phyloP scores from a whole-genome alignment of 2,113 vertebrate species.

The Poeciliopsis retropinna region DNA sequence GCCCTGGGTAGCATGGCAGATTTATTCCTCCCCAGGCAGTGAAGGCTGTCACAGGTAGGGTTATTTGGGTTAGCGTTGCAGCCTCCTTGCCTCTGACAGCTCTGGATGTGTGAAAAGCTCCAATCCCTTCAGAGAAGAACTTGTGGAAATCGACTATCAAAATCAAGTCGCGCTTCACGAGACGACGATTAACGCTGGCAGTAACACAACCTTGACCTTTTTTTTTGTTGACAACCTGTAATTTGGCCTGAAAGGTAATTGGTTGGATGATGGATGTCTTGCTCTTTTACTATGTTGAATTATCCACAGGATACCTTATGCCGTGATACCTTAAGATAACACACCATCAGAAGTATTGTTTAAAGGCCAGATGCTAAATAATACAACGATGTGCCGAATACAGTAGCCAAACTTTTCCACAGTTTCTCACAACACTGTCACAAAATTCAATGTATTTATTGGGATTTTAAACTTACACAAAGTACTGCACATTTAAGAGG shows the following conservation, averaged over 20 bases:
- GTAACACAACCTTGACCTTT: slow-evolving; percentile 56
- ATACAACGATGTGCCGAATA: not conserved
- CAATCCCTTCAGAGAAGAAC: too few relatives aligned
- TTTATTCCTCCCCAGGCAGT: slow-evolving; percentile 27
- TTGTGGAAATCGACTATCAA: slow-evolving; percentile 18
- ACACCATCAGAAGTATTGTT: slow-evolving; percentile 31
- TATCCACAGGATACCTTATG: slow-evolving; percentile 39
- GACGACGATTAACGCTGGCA: slow-evolving; percentile 14
- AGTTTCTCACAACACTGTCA: not conserved
- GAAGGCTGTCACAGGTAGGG: slow-evolving; percentile 35
- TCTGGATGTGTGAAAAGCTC: slow-evolving; percentile 13
- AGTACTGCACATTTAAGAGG: too few relatives aligned
- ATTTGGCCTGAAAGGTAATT: slow-evolving; percentile 71
- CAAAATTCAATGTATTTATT: too few relatives aligned
- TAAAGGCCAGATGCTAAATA: not conserved
- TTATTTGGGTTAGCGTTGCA: slow-evolving; percentile 12
- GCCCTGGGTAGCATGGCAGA: slow-evolving; percentile 25
- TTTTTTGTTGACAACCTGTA: slow-evolving; percentile 52
- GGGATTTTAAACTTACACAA: too few relatives aligned
- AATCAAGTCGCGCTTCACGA: slow-evolving; percentile 17
- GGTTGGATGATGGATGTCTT: slow-evolving; percentile 63
- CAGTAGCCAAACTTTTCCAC: not conserved
- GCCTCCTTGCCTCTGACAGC: slow-evolving; percentile 13
- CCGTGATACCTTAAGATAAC: slow-evolving; percentile 45
- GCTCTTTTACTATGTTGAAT: slow-evolving; percentile 69